Base-by-base conservation (phyloP, 2,113 vertebrate species). In the Thunnus maccoyii region DNA sequence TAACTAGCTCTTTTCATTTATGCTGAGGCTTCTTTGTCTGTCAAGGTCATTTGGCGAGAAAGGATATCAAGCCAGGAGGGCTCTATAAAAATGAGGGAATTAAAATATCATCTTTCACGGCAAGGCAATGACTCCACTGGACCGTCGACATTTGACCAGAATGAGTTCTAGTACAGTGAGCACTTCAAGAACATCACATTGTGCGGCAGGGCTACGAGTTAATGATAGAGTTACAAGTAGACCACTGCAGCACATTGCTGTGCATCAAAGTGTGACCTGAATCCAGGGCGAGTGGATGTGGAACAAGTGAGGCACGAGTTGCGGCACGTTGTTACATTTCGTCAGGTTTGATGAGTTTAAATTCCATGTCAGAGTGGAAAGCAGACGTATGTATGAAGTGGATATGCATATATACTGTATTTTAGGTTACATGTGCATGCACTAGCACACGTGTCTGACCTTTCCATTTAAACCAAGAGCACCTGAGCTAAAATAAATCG, bases 31-130 rank as follows among this genome's bases (percentile, higher is more conserved):
- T 76, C 73, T 72, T 85, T 89, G 86, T 91, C 75, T 76, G 22
- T 80, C 73, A 74, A 88, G 88, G 83, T 88, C 77, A 63, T 66
- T 47, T 61, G 47, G 41, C 32, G 83, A 80, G 80, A 80, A 56
- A 68, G 74, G 82, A 86, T 30, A 73, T 67, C 25, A 22, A 70
- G 72, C 41, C 56, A 50, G 46, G 63, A 68, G 60, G 32, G 55
- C 78, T 68, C 25, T 56, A 75, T 68, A 78, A 85, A 88, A 88
- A 80, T 12, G 4, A 79, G n/a, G 32, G 72, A 83, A 89, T 88
- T 87, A 84, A 88, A 89, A 82, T 82, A 84, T 92, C 90, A 62
- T 74, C 69, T 93, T 94, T 86, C 90, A 54, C 7, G 8, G 78
- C 36, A 8, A 41, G 36, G 36, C 36, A 41, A 12, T 0, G 86